These are phyloP conservation scores for Augochlora pura DNA, from an alignment of 1,140 invertebrate genomes.

Conservation along the genomic window DNA sequence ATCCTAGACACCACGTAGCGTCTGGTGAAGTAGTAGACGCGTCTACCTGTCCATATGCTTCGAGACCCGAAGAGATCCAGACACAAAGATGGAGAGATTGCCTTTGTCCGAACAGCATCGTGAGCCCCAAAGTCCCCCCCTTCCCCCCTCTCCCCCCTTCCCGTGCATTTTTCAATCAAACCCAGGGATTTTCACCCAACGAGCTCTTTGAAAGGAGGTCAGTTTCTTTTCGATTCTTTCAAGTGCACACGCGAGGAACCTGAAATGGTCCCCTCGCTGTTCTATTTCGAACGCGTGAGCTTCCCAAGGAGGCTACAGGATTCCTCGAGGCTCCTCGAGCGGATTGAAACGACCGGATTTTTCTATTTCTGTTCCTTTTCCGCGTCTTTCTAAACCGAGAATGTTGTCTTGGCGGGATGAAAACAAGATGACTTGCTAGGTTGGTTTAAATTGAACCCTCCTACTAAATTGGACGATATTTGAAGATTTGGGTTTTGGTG, in stretches of 20 bases:
- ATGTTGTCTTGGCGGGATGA: neutral
- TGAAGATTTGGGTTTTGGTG: too few species aligned
- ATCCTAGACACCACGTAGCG: conserved; percentile 35
- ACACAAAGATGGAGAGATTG: conserved; percentile 48
- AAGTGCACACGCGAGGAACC: neutral
- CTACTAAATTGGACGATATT: too few species aligned
- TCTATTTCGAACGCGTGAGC: neutral
- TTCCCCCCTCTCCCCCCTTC: neutral
- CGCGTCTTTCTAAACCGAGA: too few species aligned
- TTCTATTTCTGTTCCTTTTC: neutral
- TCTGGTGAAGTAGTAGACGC: neutral
- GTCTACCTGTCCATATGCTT: conserved; percentile 58
- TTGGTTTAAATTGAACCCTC: neutral
- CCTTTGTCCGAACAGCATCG: conserved; percentile 44
- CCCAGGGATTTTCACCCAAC: conserved; percentile 38
- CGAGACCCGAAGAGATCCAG: conserved; percentile 23
- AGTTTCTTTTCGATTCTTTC: conserved; percentile 29
- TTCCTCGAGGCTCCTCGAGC: neutral
- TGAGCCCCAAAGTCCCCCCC: too few species aligned
- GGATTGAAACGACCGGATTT: neutral
- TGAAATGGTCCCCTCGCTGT: neutral
- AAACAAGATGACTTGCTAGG: neutral
- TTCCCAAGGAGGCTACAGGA: neutral
- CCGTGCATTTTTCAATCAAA: conserved; percentile 35
- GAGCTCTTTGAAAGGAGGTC: conserved; percentile 32